A percentile compares a stretch with the other conserved stretches of the same genome.
Evolutionary conservation across 2,888 invertebrate species (phyloP).

Genomic region (Apocheima hispidaria): DNA sequence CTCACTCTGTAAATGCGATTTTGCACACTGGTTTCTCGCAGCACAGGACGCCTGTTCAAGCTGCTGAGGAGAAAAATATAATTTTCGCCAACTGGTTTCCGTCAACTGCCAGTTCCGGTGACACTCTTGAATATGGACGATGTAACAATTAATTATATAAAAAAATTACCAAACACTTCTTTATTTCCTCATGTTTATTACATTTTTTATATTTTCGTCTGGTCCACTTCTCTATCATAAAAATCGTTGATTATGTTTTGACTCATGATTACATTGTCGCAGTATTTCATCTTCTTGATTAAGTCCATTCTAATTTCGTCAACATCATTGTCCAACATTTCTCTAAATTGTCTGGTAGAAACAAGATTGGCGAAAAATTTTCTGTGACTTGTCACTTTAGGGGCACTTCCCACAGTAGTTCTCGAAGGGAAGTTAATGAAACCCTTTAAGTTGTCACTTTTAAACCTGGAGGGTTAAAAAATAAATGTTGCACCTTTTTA

Average conservation of each 20-base stretch:
- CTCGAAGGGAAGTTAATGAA: conserved; percentile 67
- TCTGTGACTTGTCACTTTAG: conserved; percentile 68
- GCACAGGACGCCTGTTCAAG: no score
- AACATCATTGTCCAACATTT: conserved; percentile 63
- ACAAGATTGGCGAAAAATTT: conserved; percentile 77
- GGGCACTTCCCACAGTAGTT: conserved; percentile 72
- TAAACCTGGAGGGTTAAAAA: conserved; percentile 59
- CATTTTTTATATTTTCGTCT: conserved; percentile 12
- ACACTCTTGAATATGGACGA: no score
- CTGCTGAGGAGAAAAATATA: no score
- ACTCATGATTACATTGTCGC: conserved; percentile 64
- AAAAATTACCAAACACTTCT: background rate
- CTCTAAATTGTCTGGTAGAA: conserved; percentile 61
- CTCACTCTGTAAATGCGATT: no score
- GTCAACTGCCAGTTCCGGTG: no score
- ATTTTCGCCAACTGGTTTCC: no score
- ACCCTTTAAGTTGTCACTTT: conserved; percentile 61
- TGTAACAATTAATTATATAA: no score
- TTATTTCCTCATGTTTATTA: background rate
- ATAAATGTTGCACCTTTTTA: no score
- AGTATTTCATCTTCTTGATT: conserved; percentile 67
- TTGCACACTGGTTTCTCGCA: no score
- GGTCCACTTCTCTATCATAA: conserved; percentile 63
- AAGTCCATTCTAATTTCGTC: conserved; percentile 53
- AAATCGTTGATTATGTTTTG: conserved; percentile 58